phyloP scores from a whole-genome alignment of 2,113 vertebrate genomes.

The Chaetorhynchus papuensis region DNA sequence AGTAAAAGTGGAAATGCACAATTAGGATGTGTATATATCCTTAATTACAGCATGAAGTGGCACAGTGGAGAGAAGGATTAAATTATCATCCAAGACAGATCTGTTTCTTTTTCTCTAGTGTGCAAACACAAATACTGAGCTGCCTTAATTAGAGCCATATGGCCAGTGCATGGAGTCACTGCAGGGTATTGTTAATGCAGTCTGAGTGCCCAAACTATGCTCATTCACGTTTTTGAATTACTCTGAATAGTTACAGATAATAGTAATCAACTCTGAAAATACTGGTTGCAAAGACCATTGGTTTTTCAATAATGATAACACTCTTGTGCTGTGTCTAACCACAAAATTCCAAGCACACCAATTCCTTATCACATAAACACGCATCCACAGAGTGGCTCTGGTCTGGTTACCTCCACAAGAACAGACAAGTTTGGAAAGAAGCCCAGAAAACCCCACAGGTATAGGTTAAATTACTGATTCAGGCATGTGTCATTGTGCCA shows the following conservation, averaged over 20 bases:
- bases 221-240: neutral
- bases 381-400: neutral
- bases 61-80: neutral
- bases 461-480: neutral
- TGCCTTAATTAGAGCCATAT: conserved; percentile 39
- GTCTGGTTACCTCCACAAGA: neutral
- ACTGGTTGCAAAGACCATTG: neutral
- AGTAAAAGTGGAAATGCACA: neutral
- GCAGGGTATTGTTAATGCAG: neutral
- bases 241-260: neutral
- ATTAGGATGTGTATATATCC: neutral
- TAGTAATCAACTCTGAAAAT: neutral
- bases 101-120: neutral
- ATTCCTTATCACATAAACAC: neutral
- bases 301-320: neutral
- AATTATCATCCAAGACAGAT: neutral
- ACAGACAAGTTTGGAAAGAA: neutral
- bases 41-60: neutral
- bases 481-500: neutral
- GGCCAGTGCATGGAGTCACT: neutral
- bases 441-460: neutral
- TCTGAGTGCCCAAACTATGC: neutral
- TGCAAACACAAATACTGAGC: neutral
- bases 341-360: neutral
- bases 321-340: neutral